Evolutionary conservation across 2,113 vertebrate species (phyloP), one percentile per base, ranked within the genome.

Genomic region (Burhinus bistriatus): DNA sequence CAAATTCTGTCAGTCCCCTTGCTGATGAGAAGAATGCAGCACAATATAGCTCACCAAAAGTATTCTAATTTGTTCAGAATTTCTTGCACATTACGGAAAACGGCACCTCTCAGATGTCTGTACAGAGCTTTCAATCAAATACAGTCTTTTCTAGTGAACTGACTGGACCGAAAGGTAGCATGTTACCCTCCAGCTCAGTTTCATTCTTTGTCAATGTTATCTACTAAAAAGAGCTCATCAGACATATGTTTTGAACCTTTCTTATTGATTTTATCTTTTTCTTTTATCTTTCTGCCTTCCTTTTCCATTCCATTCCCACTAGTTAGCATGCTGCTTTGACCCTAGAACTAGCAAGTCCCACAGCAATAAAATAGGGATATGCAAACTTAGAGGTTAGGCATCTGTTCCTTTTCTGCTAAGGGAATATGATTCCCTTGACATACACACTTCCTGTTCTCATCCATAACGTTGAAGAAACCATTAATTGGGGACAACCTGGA

Each of bases 271-370:
- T 83, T 0, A 72, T 84, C 25, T 44, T 44, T 40, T 93, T 38
- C 27, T 82, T 92, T 90, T 36, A 21, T 44, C 38, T 80, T 87
- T 72, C 69, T 58, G 34, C 42, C 51, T 85, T 87, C 26, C 23
- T 85, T 82, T 94, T 62, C 36, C 36, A 23, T 59, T 85, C 38
- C n/a, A 34, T 57, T 89, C 57, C 52, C 27, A 57, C 54, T 65
- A 93, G 58, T 83, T 95, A 75, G 62, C 42, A 30, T 78, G 65
- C 51, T 88, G 76, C 65, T 93, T 93, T 77, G 89, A 83, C 89
- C 59, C 94, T 59, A 52, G 61, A 84, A 93, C 75, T 79, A 77
- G 77, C 36, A 86, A 91, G 64, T 81, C 45, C 72, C 87, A 83
- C 54, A 83, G 73, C n/a, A 88, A 73, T 38, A 94, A 97, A 89